A percentile compares a stretch with the other conserved stretches of the same genome.
Conservation (phyloP, 2,888 invertebrate genomes). For the Rapana venosa region DNA sequence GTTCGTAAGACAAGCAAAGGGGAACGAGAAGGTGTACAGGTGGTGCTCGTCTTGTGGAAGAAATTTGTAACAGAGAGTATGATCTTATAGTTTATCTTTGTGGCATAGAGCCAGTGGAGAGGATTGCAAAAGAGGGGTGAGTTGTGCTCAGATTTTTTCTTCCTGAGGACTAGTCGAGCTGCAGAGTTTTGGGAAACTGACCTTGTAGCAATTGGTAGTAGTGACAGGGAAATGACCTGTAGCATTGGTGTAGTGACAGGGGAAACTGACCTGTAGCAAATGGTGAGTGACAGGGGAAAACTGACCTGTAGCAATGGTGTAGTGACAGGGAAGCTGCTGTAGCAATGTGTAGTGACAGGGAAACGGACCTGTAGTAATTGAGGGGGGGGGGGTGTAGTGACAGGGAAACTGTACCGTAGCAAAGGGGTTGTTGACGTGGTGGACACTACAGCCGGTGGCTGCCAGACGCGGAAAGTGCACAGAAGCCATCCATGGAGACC, state of each 20-base stretch:
- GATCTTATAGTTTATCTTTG: no score
- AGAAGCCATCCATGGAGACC: conserved; percentile 86
- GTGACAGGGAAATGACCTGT: not conserved
- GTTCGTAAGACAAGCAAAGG: no score
- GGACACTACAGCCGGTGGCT: conserved; percentile 81
- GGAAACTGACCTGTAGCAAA: not conserved
- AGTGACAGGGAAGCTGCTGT: not conserved
- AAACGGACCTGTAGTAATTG: not conserved
- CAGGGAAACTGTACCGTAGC: conserved; percentile 86
- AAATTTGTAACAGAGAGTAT: no score
- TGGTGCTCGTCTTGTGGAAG: no score
- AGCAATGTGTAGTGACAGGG: not conserved
- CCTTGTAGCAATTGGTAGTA: no score
- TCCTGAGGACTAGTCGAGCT: no score
- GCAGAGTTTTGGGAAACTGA: no score
- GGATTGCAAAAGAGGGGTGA: no score
- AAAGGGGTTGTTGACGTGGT: conserved; percentile 78
- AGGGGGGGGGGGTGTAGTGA: conserved; percentile 80
- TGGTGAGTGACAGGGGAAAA: not conserved
- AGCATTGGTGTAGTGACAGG: not conserved
- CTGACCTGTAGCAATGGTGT: not conserved
- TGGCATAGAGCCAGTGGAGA: no score
- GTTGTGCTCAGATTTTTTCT: no score
- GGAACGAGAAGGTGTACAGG: no score
- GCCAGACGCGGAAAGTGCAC: conserved; percentile 82